Conservation (phyloP, 2,888 invertebrate species). For the Rutpela maculata region DNA sequence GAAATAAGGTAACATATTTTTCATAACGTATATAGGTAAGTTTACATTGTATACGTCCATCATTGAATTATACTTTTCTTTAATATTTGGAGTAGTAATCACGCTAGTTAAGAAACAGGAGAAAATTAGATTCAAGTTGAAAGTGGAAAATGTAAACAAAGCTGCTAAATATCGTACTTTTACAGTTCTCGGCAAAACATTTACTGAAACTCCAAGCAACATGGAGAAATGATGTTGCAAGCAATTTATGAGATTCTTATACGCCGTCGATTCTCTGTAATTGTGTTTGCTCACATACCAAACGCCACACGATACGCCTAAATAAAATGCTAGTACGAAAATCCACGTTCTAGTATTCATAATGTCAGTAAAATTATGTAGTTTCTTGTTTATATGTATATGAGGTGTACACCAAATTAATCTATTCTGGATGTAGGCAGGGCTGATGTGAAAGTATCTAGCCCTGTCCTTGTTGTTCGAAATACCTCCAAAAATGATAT, state of each 20-base stretch:
- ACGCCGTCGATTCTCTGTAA: neutral
- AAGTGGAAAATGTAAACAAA: neutral
- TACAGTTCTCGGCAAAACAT: neutral
- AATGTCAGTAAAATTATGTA: neutral
- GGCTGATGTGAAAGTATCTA: neutral
- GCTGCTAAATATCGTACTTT: conserved; percentile 5
- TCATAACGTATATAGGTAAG: too few species aligned
- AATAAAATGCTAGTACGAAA: neutral
- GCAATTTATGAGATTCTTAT: neutral
- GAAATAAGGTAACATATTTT: too few species aligned
- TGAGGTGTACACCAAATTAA: conserved; percentile 10
- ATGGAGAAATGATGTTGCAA: neutral
- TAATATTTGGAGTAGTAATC: too few species aligned
- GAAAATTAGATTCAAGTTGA: neutral
- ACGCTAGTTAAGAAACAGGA: too few species aligned
- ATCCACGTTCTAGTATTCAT: neutral
- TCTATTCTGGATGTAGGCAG: neutral
- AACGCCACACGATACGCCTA: neutral
- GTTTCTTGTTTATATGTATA: neutral
- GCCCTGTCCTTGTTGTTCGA: neutral
- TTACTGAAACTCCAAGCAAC: neutral
- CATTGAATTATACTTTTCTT: too few species aligned
- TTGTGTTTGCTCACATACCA: neutral
- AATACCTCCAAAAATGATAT: conserved; percentile 12
- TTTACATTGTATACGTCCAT: too few species aligned